Conservation (phyloP, 2,113 vertebrate species). For the Sylvietta virens region DNA sequence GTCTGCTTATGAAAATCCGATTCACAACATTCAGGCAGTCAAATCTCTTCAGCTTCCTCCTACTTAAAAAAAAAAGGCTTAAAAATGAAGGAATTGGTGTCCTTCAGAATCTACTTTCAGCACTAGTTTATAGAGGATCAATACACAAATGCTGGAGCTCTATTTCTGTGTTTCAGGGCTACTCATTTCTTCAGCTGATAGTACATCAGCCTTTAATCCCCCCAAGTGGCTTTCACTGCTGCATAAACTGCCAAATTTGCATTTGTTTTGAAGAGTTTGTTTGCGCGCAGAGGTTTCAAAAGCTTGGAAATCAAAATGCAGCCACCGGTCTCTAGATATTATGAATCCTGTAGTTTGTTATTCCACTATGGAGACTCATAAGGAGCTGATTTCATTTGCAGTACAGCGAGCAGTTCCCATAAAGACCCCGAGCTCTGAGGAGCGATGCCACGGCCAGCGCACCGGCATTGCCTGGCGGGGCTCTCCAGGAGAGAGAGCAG, state of each 20-base stretch:
- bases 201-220: slow-evolving; percentile 58
- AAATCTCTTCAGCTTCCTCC: neutral
- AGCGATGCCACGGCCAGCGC: neutral
- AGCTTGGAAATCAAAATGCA: slow-evolving; percentile 17
- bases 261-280: slow-evolving; percentile 57
- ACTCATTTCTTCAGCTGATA: slow-evolving; percentile 50
- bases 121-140: slow-evolving; percentile 12
- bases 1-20: neutral
- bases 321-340: slow-evolving; percentile 22
- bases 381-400: neutral
- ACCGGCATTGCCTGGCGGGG: neutral
- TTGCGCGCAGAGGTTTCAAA: slow-evolving; percentile 5
- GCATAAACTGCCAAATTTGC: slow-evolving; percentile 53
- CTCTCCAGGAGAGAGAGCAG: neutral
- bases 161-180: slow-evolving; percentile 33
- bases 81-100: neutral
- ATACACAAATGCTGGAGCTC: slow-evolving; percentile 27
- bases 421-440: neutral
- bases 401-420: neutral
- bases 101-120: slow-evolving; percentile 11
- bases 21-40: neutral
- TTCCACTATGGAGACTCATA: neutral
- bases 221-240: slow-evolving; percentile 39
- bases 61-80: neutral
- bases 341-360: neutral